phyloP scores from a whole-genome alignment of 1,140 invertebrate species.

The Listronotus oregonensis region DNA sequence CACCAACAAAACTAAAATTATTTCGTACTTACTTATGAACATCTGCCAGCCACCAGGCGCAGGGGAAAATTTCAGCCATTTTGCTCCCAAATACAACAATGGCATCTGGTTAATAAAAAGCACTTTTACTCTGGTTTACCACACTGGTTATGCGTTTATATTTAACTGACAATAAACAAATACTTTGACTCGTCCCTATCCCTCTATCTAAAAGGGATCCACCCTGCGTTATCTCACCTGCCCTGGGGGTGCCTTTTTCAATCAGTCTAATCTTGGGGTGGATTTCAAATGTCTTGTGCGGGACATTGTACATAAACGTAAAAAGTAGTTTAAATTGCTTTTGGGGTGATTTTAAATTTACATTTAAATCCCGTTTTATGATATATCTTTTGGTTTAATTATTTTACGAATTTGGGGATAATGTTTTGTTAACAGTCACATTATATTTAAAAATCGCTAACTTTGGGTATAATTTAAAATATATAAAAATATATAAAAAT shows the following conservation, averaged over 20 bases:
- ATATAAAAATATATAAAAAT: too few species aligned
- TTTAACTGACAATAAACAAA: constrained; percentile 45
- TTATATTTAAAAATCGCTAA: too few species aligned
- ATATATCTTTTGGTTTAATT: too few species aligned
- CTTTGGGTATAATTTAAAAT: too few species aligned
- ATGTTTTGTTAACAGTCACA: too few species aligned
- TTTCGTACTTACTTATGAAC: constrained; percentile 14
- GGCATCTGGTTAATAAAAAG: constrained; percentile 45
- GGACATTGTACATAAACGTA: constrained; percentile 26
- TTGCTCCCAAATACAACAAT: constrained; percentile 39
- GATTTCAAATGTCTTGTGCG: constrained; percentile 22
- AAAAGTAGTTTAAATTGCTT: constrained; percentile 24
- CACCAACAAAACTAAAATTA: background rate
- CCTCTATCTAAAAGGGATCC: constrained; percentile 25
- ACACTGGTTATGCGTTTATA: constrained; percentile 45
- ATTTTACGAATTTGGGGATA: too few species aligned
- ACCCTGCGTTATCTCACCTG: constrained; percentile 49
- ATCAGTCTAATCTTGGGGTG: constrained; percentile 38
- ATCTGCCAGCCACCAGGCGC: constrained; percentile 30
- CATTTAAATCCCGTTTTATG: background rate
- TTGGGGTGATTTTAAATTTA: background rate
- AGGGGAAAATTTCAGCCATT: constrained; percentile 38
- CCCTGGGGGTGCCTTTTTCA: constrained; percentile 45
- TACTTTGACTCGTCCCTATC: constrained; percentile 44
- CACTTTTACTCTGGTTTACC: constrained; percentile 38